These are phyloP conservation scores for Vidua chalybeata DNA, from an alignment of 2,113 vertebrate genomes.

Conservation along the genomic window DNA sequence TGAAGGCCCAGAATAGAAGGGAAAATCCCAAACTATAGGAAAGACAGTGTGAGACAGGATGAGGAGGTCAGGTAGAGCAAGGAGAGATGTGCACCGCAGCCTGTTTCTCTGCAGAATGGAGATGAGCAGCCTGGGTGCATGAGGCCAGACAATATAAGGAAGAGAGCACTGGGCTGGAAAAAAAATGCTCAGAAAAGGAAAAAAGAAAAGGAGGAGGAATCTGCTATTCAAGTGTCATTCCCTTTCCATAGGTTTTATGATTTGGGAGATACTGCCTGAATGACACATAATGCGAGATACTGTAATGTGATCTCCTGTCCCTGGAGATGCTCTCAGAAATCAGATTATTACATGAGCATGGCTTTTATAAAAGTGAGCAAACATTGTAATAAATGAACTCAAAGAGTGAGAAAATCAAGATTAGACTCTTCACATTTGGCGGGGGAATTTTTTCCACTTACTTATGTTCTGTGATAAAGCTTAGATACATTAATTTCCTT, in stretches of 20 bases:
- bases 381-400: slow-evolving; percentile 6
- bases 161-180: not conserved
- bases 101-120: not conserved
- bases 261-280: not conserved
- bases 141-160: not conserved
- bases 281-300: not conserved
- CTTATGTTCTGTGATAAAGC: not conserved
- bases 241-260: not conserved
- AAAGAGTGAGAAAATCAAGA: not conserved
- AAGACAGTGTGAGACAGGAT: not conserved
- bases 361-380: slow-evolving; percentile 26
- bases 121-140: not conserved
- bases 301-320: not conserved
- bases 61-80: not conserved
- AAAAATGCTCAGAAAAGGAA: not conserved
- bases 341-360: not conserved
- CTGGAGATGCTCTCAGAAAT: slow-evolving; percentile 15
- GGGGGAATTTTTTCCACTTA: not conserved
- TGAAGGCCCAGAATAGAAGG: not conserved
- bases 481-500: not conserved
- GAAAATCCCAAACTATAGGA: not conserved
- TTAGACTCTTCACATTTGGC: not conserved
- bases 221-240: not conserved
- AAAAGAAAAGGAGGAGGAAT: not conserved
- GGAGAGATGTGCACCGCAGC: not conserved